A percentile compares a stretch with the other conserved stretches of the same genome.
phyloP scores from a whole-genome alignment of 2,888 invertebrate species.

The Panzeria rudis region DNA sequence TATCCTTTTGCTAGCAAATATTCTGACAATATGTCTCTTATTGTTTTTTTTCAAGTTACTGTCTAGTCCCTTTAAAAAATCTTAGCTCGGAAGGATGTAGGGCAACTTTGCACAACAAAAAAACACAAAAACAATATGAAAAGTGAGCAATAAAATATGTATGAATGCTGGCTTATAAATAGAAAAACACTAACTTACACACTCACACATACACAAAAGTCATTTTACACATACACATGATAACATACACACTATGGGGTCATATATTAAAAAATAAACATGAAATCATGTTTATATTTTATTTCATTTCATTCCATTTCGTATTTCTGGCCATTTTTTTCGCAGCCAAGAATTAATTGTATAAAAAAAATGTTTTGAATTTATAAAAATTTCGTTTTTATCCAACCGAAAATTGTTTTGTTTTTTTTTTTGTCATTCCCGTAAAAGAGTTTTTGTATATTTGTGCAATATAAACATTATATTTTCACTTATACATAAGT shows the following conservation, averaged over 20 bases:
- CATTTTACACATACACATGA: background rate
- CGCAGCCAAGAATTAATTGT: slow-evolving; percentile 24
- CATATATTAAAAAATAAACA: slow-evolving; percentile 67
- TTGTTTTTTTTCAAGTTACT: background rate
- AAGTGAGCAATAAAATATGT: slow-evolving; percentile 54
- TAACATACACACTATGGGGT: slow-evolving; percentile 38
- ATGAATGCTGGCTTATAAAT: slow-evolving; percentile 35
- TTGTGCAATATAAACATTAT: slow-evolving; percentile 13
- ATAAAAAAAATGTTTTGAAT: slow-evolving; percentile 46
- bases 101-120: background rate
- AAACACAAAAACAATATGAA: slow-evolving; percentile 2
- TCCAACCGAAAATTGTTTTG: slow-evolving; percentile 12
- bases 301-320: slow-evolving; percentile 51
- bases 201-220: slow-evolving; percentile 32
- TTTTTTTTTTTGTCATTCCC: slow-evolving; percentile 11
- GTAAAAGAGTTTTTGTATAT: slow-evolving; percentile 50
- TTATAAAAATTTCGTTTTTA: slow-evolving; percentile 47
- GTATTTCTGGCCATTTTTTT: slow-evolving; percentile 18
- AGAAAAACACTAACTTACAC: background rate
- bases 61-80: background rate
- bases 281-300: slow-evolving; percentile 66
- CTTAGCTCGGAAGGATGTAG: background rate
- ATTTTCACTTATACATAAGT: slow-evolving; percentile 1
- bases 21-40: background rate
- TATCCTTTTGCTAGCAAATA: too few relatives aligned